These are phyloP conservation scores for Proisotoma minuta DNA, from an alignment of 2,888 invertebrate species.

Conservation along the genomic window DNA sequence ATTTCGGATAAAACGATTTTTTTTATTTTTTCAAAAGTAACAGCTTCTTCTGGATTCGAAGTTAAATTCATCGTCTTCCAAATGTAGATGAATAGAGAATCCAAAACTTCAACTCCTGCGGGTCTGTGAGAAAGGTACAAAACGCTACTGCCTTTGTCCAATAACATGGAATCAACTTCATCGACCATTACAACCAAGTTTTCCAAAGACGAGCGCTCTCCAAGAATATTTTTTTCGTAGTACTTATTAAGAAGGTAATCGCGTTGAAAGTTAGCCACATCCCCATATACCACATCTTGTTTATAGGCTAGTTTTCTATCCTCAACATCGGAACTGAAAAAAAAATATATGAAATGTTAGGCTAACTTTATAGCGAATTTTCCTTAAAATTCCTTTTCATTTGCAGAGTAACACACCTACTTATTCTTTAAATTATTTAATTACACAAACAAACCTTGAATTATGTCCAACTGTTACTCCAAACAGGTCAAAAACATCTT, in stretches of 20 bases:
- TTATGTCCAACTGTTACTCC: slow-evolving; percentile 1
- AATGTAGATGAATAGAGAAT: neutral
- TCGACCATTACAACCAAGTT: neutral
- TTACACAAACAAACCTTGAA: too few relatives aligned
- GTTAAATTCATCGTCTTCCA: neutral
- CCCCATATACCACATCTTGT: neutral
- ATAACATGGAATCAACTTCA: slow-evolving; percentile 2
- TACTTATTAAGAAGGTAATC: neutral
- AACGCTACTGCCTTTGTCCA: slow-evolving; percentile 1
- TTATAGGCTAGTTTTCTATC: neutral
- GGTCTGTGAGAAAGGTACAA: neutral
- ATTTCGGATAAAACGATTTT: neutral
- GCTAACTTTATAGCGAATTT: too few relatives aligned
- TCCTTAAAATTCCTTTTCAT: too few relatives aligned
- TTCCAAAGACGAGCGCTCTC: neutral
- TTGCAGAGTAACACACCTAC: too few relatives aligned
- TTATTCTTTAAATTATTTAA: neutral
- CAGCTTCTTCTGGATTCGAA: neutral
- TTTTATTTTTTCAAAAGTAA: neutral
- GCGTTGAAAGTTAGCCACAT: neutral
- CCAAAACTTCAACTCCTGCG: neutral
- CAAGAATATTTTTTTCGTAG: neutral
- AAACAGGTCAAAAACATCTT: slow-evolving; percentile 11
- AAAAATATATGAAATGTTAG: too few relatives aligned
- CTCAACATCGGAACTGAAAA: neutral